Evolutionary conservation across 2,113 vertebrate species (phyloP), one percentile per base, ranked within the genome.

Genomic region (Cyrtonyx montezumae): DNA sequence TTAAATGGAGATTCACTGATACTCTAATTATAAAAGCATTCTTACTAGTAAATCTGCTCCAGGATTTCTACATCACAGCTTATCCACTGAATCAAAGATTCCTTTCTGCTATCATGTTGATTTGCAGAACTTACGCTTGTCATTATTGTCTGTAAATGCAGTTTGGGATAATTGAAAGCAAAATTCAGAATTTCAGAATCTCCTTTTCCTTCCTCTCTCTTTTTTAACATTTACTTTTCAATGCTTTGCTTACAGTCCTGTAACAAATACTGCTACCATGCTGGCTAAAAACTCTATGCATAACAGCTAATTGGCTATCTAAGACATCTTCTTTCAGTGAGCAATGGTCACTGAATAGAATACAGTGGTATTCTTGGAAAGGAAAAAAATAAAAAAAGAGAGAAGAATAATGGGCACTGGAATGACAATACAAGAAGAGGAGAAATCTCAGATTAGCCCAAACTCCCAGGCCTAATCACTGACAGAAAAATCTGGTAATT

Each of bases 241-340:
- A 19, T 67, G 70, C 62, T 94, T 96, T 97, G 86, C 88, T 94
- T 96, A 90, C 79, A 87, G 69, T 90, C 69, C 51, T 96, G 48
- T 94, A 96, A 87, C 79, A 97, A 95, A 87, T 92, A 77, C 80
- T 70, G 95, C 93, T 93, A 87, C 87, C 96, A 97, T 88, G 82
- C 90, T 96, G 95, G 91, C 83, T 96, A 92, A 94, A 95, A 95
- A 81, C 86, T 94, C 90, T 85, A 93, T 93, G 79, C 95, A 96
- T 70, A 94, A 74, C 81, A 96, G 84, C 53, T 97, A 97, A 97
- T 97, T 96, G 96, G 93, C 95, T 96, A 84, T 90, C 75, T 81
- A 92, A 95, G 89, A 81, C 78, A 91, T 90, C 63, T 94, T 94
- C 87, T 95, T 97, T 96, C 94, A 95, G 42, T 81, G 67, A 89